phyloP scores from a whole-genome alignment of 2,113 vertebrate genomes.

The Hippocampus comes region DNA sequence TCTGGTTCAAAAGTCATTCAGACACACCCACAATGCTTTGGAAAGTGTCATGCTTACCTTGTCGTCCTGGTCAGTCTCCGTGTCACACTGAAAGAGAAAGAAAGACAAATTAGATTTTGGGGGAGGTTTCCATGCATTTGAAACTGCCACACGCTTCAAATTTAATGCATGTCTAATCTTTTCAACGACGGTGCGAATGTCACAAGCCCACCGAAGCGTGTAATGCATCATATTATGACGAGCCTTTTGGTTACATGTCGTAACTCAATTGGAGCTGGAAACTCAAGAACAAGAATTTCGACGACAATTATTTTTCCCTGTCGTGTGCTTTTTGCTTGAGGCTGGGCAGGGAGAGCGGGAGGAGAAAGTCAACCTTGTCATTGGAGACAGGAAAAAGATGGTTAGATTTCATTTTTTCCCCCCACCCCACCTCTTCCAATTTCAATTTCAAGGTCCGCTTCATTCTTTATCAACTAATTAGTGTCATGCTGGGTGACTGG shows the following conservation, averaged over 20 bases:
- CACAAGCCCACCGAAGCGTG: background rate
- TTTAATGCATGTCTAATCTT: background rate
- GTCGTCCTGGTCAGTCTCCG: constrained; percentile 91
- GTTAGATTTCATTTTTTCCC: constrained; percentile 69
- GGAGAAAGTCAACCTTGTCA: constrained; percentile 43
- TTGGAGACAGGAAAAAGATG: constrained; percentile 46
- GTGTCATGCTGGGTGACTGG: constrained; percentile 85
- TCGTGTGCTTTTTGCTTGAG: constrained; percentile 31
- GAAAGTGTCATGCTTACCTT: constrained; percentile 81
- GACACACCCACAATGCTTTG: background rate
- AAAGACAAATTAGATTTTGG: constrained; percentile 21
- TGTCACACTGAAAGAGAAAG: constrained; percentile 82
- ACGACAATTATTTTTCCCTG: constrained; percentile 36
- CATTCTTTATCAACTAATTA: constrained; percentile 97
- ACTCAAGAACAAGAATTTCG: constrained; percentile 21
- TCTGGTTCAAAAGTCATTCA: constrained; percentile 41
- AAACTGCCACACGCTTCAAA: constrained; percentile 16
- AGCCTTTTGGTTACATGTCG: too few relatives aligned
- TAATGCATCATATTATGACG: too few relatives aligned
- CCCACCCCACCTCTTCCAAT: constrained; percentile 67
- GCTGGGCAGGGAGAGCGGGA: constrained; percentile 41
- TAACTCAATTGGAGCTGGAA: constrained; percentile 17
- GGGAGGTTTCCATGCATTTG: background rate
- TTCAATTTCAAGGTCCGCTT: constrained; percentile 99
- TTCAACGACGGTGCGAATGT: background rate